These are phyloP conservation scores for Drosophila monieri DNA, from an alignment of 2,888 invertebrate species.

Conservation along the genomic window DNA sequence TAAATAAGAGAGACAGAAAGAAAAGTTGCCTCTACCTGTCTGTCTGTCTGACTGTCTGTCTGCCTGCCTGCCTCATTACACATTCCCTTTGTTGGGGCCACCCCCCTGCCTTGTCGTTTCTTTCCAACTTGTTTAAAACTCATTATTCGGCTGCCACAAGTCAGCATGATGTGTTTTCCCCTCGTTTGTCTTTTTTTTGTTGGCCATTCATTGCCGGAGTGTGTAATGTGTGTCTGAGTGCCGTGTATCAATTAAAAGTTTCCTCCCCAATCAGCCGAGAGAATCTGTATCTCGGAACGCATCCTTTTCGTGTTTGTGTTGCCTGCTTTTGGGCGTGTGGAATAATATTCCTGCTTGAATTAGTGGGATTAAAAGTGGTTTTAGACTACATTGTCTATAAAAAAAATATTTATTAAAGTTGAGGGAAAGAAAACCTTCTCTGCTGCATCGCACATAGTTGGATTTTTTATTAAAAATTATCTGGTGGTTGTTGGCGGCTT, in stretches of 20 bases:
- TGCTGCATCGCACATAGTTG: slow-evolving; percentile 3
- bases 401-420: neutral
- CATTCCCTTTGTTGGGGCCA: slow-evolving; percentile 3
- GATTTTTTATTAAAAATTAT: slow-evolving; percentile 20
- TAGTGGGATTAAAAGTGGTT: slow-evolving; percentile 26
- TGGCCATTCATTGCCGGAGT: slow-evolving; percentile 9
- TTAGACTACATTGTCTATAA: slow-evolving; percentile 12
- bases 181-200: slow-evolving; percentile 16
- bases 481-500: slow-evolving; percentile 23
- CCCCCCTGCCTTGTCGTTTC: neutral
- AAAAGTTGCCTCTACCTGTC: neutral
- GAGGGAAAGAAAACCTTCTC: neutral
- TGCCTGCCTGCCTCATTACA: neutral
- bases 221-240: slow-evolving; percentile 16
- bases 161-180: slow-evolving; percentile 22
- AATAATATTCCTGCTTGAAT: slow-evolving; percentile 10
- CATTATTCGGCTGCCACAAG: slow-evolving; percentile 55
- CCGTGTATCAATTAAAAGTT: slow-evolving; percentile 69
- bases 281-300: slow-evolving; percentile 19
- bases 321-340: slow-evolving; percentile 35
- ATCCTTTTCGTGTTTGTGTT: slow-evolving; percentile 23
- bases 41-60: neutral
- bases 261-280: slow-evolving; percentile 11
- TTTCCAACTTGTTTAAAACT: slow-evolving; percentile 65
- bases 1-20: slow-evolving; percentile 46